Conservation (phyloP, 2,888 invertebrate genomes). For the Acleris holmiana region DNA sequence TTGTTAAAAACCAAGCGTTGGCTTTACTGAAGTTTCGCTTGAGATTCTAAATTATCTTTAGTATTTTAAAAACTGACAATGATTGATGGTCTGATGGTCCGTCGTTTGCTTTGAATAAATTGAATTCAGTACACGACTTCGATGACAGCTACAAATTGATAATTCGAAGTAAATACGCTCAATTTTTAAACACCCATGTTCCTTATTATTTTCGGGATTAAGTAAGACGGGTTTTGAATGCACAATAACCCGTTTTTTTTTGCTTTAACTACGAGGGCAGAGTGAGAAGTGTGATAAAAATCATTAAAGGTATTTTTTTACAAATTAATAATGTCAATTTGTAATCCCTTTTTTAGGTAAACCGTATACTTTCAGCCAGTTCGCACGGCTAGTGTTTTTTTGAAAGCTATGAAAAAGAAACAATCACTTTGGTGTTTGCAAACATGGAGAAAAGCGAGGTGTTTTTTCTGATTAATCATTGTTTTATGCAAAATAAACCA, state of each 20-base stretch:
- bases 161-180: constrained; percentile 28
- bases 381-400: too few species aligned
- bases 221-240: neutral
- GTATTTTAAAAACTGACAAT: constrained; percentile 33
- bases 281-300: too few species aligned
- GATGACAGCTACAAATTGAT: constrained; percentile 38
- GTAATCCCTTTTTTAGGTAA: too few species aligned
- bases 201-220: neutral
- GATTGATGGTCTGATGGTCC: constrained; percentile 31
- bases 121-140: constrained; percentile 32
- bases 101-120: constrained; percentile 40
- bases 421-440: too few species aligned
- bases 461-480: too few species aligned
- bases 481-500: too few species aligned
- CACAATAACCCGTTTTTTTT: neutral
- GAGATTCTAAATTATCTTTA: constrained; percentile 20
- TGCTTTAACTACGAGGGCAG: too few species aligned
- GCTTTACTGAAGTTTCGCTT: constrained; percentile 16
- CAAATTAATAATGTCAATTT: too few species aligned
- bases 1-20: neutral
- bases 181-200: constrained; percentile 1
- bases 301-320: too few species aligned
- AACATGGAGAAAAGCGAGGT: too few species aligned
- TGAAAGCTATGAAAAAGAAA: too few species aligned
- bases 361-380: too few species aligned